A percentile compares a stretch with the other conserved stretches of the same genome.
Conservation (phyloP, 2,797 vertebrate species). For the Clarias fuscus region DNA sequence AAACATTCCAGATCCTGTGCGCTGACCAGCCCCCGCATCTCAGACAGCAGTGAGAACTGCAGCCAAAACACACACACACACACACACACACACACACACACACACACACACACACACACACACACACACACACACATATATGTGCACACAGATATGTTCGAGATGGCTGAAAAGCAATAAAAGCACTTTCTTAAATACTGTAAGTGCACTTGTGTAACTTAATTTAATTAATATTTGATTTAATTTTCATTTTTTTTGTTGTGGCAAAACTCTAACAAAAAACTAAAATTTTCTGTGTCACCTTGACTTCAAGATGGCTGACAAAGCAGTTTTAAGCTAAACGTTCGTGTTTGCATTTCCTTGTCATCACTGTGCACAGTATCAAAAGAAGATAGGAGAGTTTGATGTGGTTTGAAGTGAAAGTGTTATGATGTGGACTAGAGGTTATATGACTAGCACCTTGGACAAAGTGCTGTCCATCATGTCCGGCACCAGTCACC, state of each 20-base stretch:
- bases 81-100: not conserved
- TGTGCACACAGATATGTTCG: not conserved
- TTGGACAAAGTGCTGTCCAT: not conserved
- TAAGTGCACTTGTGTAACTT: not conserved
- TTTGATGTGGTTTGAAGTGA: not conserved
- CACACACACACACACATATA: not conserved
- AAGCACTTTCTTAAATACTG: not conserved
- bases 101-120: not conserved
- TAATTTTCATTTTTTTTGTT: not conserved
- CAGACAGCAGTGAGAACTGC: conserved; percentile 93
- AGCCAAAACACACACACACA: conserved; percentile 33
- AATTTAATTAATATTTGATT: no score
- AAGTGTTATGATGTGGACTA: no score
- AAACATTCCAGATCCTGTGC: conserved; percentile 92
- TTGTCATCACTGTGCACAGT: not conserved
- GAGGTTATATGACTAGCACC: not conserved
- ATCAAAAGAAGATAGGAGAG: not conserved
- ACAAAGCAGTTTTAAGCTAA: not conserved
- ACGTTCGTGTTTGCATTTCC: not conserved
- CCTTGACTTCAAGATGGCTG: not conserved
- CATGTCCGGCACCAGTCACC: no score
- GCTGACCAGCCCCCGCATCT: conserved; percentile 85
- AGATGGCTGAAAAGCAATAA: not conserved
- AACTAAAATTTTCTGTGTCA: not conserved
- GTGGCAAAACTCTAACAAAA: not conserved